Percentiles rank a stretch among this genome's conserved stretches.
Evolutionary conservation across 2,888 invertebrate genomes (phyloP).

Genomic region (Agriopis leucophaearia): DNA sequence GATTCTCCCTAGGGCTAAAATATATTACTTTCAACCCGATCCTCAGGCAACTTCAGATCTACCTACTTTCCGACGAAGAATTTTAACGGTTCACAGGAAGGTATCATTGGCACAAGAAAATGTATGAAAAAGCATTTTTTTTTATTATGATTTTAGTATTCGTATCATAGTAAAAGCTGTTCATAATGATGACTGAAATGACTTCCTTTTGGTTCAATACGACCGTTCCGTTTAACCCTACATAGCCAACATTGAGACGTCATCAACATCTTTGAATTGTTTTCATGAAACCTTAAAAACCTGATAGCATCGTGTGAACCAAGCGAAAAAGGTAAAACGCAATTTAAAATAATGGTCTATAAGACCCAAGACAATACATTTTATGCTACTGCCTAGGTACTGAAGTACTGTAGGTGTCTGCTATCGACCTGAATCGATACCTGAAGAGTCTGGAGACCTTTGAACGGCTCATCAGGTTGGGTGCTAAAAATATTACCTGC

Average conservation of each 20-base stretch:
- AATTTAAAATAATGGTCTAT: conserved; percentile 26
- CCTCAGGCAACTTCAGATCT: too few relatives aligned
- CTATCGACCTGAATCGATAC: conserved; percentile 25
- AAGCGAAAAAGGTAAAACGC: conserved; percentile 21
- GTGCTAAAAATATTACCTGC: conserved; percentile 24
- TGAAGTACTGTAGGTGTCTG: conserved; percentile 25
- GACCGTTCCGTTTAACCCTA: too few relatives aligned
- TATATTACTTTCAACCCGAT: too few relatives aligned
- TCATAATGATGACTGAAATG: too few relatives aligned
- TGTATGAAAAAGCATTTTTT: too few relatives aligned
- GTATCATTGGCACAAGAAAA: too few relatives aligned
- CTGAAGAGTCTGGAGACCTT: conserved; percentile 17
- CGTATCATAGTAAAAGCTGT: too few relatives aligned
- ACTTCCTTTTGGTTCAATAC: too few relatives aligned
- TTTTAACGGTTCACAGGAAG: too few relatives aligned
- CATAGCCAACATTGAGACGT: background rate
- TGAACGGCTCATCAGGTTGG: conserved; percentile 27
- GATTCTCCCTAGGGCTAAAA: too few relatives aligned
- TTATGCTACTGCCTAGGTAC: conserved; percentile 25
- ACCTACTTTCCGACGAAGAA: too few relatives aligned
- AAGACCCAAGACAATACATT: conserved; percentile 28
- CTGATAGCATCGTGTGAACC: background rate
- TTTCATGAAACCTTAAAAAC: conserved; percentile 1
- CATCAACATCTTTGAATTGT: background rate
- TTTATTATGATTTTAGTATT: too few relatives aligned